These are phyloP conservation scores for Takifugu flavidus DNA, from an alignment of 2,113 vertebrate species.

Conservation along the genomic window DNA sequence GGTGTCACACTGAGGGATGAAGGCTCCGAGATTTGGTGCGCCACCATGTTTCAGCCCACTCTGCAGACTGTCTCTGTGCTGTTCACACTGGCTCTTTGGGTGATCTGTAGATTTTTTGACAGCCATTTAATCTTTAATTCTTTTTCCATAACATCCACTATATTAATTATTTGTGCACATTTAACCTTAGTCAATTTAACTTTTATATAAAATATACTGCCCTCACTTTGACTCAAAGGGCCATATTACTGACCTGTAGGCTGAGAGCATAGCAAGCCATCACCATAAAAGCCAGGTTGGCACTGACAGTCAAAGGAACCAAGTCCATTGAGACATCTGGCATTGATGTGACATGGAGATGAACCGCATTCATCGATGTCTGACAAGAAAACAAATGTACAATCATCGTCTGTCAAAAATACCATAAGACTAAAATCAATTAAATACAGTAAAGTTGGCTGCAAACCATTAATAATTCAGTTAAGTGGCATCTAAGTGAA, in stretches of 20 bases:
- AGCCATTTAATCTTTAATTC: neutral
- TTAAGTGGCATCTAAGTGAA: neutral
- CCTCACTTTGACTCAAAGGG: neutral
- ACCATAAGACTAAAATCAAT: neutral
- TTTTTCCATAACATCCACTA: neutral
- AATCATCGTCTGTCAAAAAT: neutral
- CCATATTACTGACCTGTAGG: slow-evolving; percentile 65
- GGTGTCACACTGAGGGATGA: slow-evolving; percentile 79
- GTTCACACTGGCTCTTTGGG: slow-evolving; percentile 71
- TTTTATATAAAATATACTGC: neutral
- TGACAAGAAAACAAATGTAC: slow-evolving; percentile 4
- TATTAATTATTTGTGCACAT: too few species aligned
- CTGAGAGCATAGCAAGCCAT: slow-evolving; percentile 82
- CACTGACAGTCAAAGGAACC: slow-evolving; percentile 88
- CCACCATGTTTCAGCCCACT: slow-evolving; percentile 22
- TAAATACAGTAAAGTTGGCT: neutral
- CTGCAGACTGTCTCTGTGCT: slow-evolving; percentile 66
- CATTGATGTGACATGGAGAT: slow-evolving; percentile 78
- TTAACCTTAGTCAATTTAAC: too few species aligned
- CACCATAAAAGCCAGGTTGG: slow-evolving; percentile 74
- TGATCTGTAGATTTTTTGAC: slow-evolving; percentile 35
- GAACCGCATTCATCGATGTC: slow-evolving; percentile 83
- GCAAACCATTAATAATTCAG: too few species aligned
- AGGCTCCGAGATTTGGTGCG: slow-evolving; percentile 41
- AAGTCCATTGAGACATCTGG: slow-evolving; percentile 77